Conservation (phyloP, 2,797 vertebrate genomes). For the Eospalax fontanierii region DNA sequence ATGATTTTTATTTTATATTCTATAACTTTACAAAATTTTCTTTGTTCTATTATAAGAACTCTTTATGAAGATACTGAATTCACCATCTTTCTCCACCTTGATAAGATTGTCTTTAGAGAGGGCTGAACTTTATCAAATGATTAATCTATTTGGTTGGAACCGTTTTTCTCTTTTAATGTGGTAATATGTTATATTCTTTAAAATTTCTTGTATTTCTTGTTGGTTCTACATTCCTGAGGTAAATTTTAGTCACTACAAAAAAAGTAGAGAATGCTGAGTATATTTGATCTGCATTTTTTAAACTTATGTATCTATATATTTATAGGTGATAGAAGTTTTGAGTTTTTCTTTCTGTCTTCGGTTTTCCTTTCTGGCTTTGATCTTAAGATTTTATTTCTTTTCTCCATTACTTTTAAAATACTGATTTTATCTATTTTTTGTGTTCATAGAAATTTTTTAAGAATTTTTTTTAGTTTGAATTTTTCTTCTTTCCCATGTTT, state of each 20-base stretch:
- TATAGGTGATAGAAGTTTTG: constrained; percentile 8
- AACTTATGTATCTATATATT: not conserved
- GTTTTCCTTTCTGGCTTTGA: not conserved
- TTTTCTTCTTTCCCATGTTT: constrained; percentile 28
- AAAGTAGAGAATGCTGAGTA: not conserved
- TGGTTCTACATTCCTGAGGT: not conserved
- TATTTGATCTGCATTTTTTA: constrained; percentile 50
- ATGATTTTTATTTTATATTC: not conserved
- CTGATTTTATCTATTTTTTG: not conserved
- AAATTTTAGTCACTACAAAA: not conserved
- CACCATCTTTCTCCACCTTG: not conserved
- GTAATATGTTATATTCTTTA: not conserved
- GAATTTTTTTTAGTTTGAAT: constrained; percentile 28
- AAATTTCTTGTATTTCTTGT: not conserved
- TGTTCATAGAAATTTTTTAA: constrained; percentile 19
- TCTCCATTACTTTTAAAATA: not conserved
- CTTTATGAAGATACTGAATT: not conserved
- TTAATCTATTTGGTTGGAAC: not conserved
- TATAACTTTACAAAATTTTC: not conserved
- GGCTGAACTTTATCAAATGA: constrained; percentile 12
- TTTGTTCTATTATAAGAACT: not conserved
- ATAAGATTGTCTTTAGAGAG: not conserved
- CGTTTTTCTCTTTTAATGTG: not conserved
- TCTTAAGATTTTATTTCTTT: not conserved
- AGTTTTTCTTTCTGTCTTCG: constrained; percentile 28